These are phyloP conservation scores for Pseudorhombus dupliciocellatus DNA, from an alignment of 2,113 vertebrate genomes.

Conservation along the genomic window DNA sequence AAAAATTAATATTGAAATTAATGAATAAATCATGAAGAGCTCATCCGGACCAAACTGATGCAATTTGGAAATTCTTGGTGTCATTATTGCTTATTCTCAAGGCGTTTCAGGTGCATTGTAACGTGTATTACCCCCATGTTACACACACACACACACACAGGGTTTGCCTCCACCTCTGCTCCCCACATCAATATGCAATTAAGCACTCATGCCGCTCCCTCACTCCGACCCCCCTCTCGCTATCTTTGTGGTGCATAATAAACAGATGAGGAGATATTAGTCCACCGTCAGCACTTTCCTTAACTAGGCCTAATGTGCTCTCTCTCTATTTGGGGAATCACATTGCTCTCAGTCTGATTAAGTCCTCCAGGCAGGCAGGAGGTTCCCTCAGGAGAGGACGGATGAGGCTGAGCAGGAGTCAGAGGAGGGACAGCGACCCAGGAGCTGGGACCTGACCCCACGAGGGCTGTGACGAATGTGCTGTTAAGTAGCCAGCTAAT, in stretches of 20 bases:
- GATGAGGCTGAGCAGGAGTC: slow-evolving; percentile 10
- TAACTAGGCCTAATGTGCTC: slow-evolving; percentile 53
- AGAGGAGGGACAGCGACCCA: slow-evolving; percentile 21
- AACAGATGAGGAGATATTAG: slow-evolving; percentile 69
- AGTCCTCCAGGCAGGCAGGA: slow-evolving; percentile 46
- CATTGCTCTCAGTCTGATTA: slow-evolving; percentile 59
- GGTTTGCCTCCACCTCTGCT: slow-evolving; percentile 25
- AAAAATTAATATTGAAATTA: slow-evolving; percentile 50
- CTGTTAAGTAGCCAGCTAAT: slow-evolving; percentile 27
- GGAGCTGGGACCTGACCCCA: slow-evolving; percentile 13
- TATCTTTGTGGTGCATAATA: slow-evolving; percentile 65
- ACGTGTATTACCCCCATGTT: slow-evolving; percentile 17
- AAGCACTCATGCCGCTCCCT: slow-evolving; percentile 43
- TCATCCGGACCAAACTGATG: slow-evolving; percentile 41
- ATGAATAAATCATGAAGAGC: slow-evolving; percentile 60
- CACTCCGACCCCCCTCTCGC: slow-evolving; percentile 9
- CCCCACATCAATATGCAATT: slow-evolving; percentile 66
- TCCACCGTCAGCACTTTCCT: slow-evolving; percentile 64
- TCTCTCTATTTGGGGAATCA: slow-evolving; percentile 65
- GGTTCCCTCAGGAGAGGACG: slow-evolving; percentile 33
- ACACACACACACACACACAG: neutral
- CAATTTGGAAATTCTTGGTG: slow-evolving; percentile 31
- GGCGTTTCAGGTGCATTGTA: slow-evolving; percentile 29
- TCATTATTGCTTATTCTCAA: slow-evolving; percentile 32
- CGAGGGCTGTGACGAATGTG: slow-evolving; percentile 26